phyloP scores from a whole-genome alignment of 1,140 invertebrate genomes.

The Dreissena polymorpha region DNA sequence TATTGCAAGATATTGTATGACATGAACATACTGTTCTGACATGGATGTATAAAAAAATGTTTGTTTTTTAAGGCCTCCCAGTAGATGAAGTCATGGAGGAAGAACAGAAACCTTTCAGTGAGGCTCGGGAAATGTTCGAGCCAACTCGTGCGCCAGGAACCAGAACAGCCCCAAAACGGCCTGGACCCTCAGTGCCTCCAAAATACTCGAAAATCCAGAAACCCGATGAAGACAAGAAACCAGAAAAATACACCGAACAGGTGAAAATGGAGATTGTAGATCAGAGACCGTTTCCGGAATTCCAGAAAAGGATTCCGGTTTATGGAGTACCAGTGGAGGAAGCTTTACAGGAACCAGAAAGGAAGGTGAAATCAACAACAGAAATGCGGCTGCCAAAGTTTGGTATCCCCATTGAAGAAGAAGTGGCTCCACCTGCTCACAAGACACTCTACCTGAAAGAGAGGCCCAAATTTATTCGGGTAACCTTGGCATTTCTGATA shows the following conservation, averaged over 20 bases:
- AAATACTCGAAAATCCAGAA: constrained; percentile 71
- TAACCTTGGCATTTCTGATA: constrained; percentile 31
- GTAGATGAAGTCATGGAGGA: constrained; percentile 9
- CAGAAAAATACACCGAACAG: constrained; percentile 65
- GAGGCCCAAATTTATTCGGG: constrained; percentile 68
- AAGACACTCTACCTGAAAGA: constrained; percentile 60
- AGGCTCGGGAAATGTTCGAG: constrained; percentile 61
- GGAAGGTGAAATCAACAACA: constrained; percentile 22
- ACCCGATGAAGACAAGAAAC: constrained; percentile 60
- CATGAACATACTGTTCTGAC: no score
- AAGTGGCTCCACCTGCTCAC: constrained; percentile 47
- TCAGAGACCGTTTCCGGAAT: constrained; percentile 61
- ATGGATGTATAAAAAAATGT: no score
- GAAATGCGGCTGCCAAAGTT: constrained; percentile 49
- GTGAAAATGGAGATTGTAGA: constrained; percentile 69
- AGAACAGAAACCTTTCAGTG: constrained; percentile 66
- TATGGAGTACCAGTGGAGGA: constrained; percentile 62
- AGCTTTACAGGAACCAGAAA: constrained; percentile 29
- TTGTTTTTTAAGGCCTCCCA: no score
- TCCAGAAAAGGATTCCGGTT: constrained; percentile 69
- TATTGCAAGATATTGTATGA: no score
- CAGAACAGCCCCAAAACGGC: constrained; percentile 49
- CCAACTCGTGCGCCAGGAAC: constrained; percentile 58
- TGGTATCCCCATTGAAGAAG: constrained; percentile 33
- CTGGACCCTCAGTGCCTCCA: constrained; percentile 63